These are phyloP conservation scores for Characodon lateralis DNA, from an alignment of 2,797 vertebrate genomes.

Conservation along the genomic window DNA sequence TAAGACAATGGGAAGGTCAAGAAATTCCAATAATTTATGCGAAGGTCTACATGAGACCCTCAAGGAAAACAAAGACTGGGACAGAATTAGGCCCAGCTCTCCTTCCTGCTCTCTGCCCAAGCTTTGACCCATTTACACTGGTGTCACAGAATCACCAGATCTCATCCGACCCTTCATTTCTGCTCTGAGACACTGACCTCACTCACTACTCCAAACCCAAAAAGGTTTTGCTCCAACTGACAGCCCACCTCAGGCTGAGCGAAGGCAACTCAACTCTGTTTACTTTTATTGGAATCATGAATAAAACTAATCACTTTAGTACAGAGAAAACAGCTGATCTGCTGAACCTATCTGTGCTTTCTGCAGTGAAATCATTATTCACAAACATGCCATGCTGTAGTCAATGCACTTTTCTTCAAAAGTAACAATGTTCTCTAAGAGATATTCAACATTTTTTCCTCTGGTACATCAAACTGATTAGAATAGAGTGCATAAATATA, in stretches of 20 bases:
- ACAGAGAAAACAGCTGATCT: conserved; percentile 5
- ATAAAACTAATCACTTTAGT: conserved; percentile 2
- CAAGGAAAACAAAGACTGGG: background rate
- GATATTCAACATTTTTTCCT: background rate
- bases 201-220: background rate
- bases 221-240: background rate
- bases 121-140: background rate
- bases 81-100: background rate
- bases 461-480: conserved; percentile 6
- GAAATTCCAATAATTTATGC: background rate
- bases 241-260: background rate
- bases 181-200: background rate
- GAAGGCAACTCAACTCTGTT: background rate
- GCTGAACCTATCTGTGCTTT: background rate
- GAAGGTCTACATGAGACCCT: background rate
- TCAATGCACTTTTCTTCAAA: conserved; percentile 9
- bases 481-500: background rate
- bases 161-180: background rate
- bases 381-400: background rate
- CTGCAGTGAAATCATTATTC: background rate
- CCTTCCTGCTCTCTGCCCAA: background rate
- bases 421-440: conserved; percentile 1
- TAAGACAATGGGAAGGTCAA: background rate
- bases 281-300: background rate
- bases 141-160: background rate